These are phyloP conservation scores for Watsonalla binaria DNA, from an alignment of 2,888 invertebrate genomes.

Conservation along the genomic window DNA sequence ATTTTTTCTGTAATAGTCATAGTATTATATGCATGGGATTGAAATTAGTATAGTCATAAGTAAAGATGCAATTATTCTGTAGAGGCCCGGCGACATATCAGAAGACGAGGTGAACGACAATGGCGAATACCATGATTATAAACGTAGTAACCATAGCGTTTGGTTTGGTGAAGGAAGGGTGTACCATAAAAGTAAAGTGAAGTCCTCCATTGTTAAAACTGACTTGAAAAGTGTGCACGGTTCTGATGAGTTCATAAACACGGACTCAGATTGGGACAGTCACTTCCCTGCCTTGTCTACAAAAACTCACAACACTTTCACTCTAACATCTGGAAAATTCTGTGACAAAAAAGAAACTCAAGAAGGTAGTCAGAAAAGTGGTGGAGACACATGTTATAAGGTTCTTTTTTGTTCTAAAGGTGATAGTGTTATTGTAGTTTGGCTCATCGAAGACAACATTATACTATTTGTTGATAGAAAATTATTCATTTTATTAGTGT, in stretches of 20 bases:
- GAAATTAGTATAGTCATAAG: not conserved
- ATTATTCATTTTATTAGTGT: no score
- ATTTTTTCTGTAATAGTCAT: no score
- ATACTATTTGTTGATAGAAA: no score
- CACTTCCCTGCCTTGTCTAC: constrained; percentile 65
- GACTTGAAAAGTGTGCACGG: constrained; percentile 47
- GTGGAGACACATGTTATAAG: constrained; percentile 63
- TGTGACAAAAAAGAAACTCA: constrained; percentile 53
- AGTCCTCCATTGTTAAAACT: constrained; percentile 29
- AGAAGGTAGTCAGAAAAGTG: constrained; percentile 62
- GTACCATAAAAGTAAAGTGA: constrained; percentile 61
- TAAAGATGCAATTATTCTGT: constrained; percentile 20
- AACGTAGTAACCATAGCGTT: constrained; percentile 36
- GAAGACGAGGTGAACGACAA: constrained; percentile 60
- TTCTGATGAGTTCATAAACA: constrained; percentile 61
- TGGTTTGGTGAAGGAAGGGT: constrained; percentile 65
- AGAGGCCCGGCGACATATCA: constrained; percentile 60
- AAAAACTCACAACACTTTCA: constrained; percentile 69
- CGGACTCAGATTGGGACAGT: constrained; percentile 67
- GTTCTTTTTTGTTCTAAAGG: constrained; percentile 23
- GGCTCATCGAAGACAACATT: not conserved
- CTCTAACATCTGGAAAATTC: constrained; percentile 56
- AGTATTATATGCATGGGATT: no score
- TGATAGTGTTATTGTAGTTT: constrained; percentile 4
- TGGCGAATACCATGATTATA: constrained; percentile 36